These are phyloP conservation scores for Sthenelais limicola DNA, from an alignment of 2,888 invertebrate genomes.

Conservation along the genomic window DNA sequence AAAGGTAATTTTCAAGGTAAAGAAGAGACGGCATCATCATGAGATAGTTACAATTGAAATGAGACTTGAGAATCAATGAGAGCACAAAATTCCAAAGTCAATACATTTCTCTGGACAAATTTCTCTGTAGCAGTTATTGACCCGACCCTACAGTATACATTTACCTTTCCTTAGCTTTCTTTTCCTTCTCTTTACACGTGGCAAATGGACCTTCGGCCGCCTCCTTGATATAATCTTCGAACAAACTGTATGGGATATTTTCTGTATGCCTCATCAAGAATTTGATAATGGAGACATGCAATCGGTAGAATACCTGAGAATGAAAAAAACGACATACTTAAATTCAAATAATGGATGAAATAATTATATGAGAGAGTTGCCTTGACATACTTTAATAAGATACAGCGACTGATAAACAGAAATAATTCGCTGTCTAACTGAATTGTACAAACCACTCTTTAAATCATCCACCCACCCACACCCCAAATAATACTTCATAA, in stretches of 20 bases:
- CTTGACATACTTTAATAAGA: no score
- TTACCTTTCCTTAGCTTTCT: conserved; percentile 27
- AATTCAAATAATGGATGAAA: background rate
- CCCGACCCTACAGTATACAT: background rate
- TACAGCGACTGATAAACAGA: no score
- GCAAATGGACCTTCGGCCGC: conserved; percentile 71
- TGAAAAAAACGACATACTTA: conserved; percentile 24
- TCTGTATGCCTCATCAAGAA: conserved; percentile 72
- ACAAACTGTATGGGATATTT: conserved; percentile 58
- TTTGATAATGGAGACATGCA: conserved; percentile 91
- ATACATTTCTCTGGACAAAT: no score
- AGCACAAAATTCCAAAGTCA: no score
- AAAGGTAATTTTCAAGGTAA: no score
- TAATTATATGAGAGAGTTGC: background rate
- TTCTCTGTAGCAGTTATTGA: background rate
- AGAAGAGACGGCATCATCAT: no score
- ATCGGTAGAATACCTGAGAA: conserved; percentile 77
- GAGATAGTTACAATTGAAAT: no score
- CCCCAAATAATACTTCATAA: no score
- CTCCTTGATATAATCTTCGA: conserved; percentile 64
- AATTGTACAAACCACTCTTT: no score
- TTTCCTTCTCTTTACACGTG: conserved; percentile 57
- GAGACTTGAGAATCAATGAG: no score
- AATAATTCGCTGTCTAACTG: no score
- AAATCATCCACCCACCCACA: no score